Evolutionary conservation across 2,113 vertebrate species (phyloP).

Genomic region (Mirza zaza): DNA sequence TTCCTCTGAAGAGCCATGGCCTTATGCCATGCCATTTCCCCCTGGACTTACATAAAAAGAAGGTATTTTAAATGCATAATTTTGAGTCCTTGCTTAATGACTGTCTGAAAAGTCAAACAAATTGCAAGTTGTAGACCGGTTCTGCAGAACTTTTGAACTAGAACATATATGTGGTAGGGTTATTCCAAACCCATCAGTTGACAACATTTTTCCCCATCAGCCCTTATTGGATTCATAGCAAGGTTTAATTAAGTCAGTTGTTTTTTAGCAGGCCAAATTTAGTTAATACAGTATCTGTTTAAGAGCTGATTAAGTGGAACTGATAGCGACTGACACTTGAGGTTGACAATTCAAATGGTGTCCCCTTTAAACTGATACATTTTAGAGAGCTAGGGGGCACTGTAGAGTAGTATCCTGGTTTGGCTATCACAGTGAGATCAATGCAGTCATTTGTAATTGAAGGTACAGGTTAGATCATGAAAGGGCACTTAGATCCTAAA

Average conservation of each 20-base stretch:
- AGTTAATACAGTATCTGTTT: not conserved
- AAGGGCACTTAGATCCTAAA: slow-evolving; percentile 17
- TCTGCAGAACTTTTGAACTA: slow-evolving; percentile 42
- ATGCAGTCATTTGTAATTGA: slow-evolving; percentile 43
- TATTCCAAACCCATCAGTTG: not conserved
- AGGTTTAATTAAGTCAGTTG: slow-evolving; percentile 25
- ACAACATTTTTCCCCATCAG: not conserved
- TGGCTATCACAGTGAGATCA: slow-evolving; percentile 15
- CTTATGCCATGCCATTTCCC: not conserved
- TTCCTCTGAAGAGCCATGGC: not conserved
- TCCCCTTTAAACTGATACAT: slow-evolving; percentile 35
- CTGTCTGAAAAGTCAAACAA: not conserved
- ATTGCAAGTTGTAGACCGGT: not conserved
- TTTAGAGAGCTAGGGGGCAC: slow-evolving; percentile 67
- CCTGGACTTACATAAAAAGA: slow-evolving; percentile 38
- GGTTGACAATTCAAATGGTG: slow-evolving; percentile 25
- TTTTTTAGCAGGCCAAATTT: slow-evolving; percentile 38
- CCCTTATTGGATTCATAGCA: slow-evolving; percentile 6
- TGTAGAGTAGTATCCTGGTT: slow-evolving; percentile 30
- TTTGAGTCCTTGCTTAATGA: slow-evolving; percentile 32
- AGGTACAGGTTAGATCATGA: slow-evolving; percentile 9
- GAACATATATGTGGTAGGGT: not conserved
- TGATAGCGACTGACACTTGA: slow-evolving; percentile 19
- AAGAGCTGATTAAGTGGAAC: not conserved
- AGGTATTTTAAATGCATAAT: slow-evolving; percentile 21